Base-by-base conservation (phyloP, 2,113 vertebrate species). In the Peromyscus leucopus region DNA sequence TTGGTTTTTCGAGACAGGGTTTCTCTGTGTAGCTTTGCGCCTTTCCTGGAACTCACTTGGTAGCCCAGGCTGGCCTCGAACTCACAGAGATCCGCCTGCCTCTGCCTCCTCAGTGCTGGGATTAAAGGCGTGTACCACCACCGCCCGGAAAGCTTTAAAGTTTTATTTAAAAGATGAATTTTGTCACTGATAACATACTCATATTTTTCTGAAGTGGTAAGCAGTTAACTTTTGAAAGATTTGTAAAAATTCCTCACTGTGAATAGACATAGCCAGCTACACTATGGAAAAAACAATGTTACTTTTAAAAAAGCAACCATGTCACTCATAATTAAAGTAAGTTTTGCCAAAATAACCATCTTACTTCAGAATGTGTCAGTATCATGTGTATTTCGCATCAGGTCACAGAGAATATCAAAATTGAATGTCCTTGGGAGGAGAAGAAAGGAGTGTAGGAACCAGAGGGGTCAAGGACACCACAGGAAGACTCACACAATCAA, bases 211-310 rank as follows among this genome's bases (percentile, higher is more conserved):
- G 78, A 79, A 24, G 46, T 79, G 84, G 79, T 39, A 72, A 42
- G 59, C 1, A 65, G 42, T 91, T 83, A 79, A 89, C n/a, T 84
- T 84, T 92, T 93, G 28, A 80, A 74, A 92, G 65, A 39, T 80
- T n/a, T 92, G 33, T 51, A 85, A 89, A 10, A 75, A 86, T 74
- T 80, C 2, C 3, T 61, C 63, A 42, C 15, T 51, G 2, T 94
- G 33, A 89, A 67, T 85, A 79, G 21, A 42, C 21, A 82, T 22
- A 55, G 31, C 63, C 17, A 94, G 31, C 17, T 74, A 74, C 92
- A 48, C 22, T 57, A 57, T 75, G 39, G 33, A 71, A 71, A 95
- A 90, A 93, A 69, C 42, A 31, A 21, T 86, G 26, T 51, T 75
- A 19, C 2, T 57, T 39, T 26, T 59, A 59, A 31, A 65, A 91